Conservation (phyloP, 1,140 invertebrate genomes). For the Heliothis subflexa region DNA sequence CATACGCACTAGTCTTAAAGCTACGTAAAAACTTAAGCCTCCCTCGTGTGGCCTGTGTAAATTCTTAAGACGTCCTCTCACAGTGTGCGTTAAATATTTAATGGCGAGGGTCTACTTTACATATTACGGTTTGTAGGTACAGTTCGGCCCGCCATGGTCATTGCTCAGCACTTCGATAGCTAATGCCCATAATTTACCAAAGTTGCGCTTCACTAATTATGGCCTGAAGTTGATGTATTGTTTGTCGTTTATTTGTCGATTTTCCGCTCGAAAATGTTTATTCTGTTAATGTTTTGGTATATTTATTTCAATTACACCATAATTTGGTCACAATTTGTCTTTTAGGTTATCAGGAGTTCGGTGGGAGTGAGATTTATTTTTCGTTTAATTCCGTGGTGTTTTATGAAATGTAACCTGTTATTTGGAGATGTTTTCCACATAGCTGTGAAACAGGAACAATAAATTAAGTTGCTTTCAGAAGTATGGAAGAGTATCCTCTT, state of each 20-base stretch:
- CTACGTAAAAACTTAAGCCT: constrained; percentile 31
- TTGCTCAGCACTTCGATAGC: constrained; percentile 50
- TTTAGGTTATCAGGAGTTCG: background rate
- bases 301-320: constrained; percentile 4
- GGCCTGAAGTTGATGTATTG: constrained; percentile 32
- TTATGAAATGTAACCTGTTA: too few species aligned
- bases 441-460: too few species aligned
- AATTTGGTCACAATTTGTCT: background rate
- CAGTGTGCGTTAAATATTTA: constrained; percentile 50
- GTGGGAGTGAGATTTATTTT: too few species aligned
- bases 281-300: constrained; percentile 14
- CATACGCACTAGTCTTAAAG: background rate
- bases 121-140: constrained; percentile 43
- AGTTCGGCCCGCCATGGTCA: constrained; percentile 16
- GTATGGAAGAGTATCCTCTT: too few species aligned
- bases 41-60: constrained; percentile 16
- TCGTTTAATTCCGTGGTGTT: too few species aligned
- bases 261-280: background rate
- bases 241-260: constrained; percentile 17
- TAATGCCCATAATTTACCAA: constrained; percentile 48
- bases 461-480: too few species aligned
- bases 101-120: constrained; percentile 48
- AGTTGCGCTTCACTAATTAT: constrained; percentile 41
- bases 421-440: too few species aligned
- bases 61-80: constrained; percentile 50